phyloP scores from a whole-genome alignment of 2,797 vertebrate species.

The Nannoperca obscura region DNA sequence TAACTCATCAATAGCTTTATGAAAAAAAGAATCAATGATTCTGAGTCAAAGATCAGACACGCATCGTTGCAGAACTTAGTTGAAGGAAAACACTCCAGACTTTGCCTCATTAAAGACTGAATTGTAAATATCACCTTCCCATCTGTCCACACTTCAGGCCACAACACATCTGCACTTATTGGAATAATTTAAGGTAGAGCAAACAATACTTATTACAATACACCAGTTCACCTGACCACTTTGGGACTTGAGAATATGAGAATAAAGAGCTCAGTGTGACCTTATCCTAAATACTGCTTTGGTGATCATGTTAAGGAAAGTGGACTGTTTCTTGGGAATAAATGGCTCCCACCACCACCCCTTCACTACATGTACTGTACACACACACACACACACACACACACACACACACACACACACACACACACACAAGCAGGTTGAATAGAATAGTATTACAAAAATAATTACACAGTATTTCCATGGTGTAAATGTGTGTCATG shows the following conservation, averaged over 20 bases:
- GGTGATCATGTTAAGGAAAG: conserved; percentile 12
- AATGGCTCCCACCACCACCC: conserved; percentile 1
- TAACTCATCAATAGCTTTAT: conserved; percentile 72
- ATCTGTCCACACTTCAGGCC: conserved; percentile 23
- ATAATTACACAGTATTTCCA: background rate
- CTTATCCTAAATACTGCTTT: conserved; percentile 16
- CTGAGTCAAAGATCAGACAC: conserved; percentile 60
- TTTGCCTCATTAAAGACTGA: conserved; percentile 54
- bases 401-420: too few species aligned
- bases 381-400: conserved; percentile 1
- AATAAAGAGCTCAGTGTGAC: background rate
- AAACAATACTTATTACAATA: conserved; percentile 2
- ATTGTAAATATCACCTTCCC: conserved; percentile 50
- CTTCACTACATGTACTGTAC: background rate
- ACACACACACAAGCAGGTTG: background rate
- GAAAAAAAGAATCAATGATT: conserved; percentile 68
- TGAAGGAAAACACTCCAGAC: conserved; percentile 44
- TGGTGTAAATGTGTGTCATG: conserved; percentile 2
- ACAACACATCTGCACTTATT: conserved; percentile 5
- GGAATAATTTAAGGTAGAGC: background rate
- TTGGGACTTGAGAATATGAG: background rate
- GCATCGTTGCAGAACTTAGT: conserved; percentile 24
- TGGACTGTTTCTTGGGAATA: background rate
- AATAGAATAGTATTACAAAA: background rate
- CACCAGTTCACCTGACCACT: background rate